Conservation (phyloP, 53 echinoderm and acorn worm species). For the Pentamera pediparva region DNA sequence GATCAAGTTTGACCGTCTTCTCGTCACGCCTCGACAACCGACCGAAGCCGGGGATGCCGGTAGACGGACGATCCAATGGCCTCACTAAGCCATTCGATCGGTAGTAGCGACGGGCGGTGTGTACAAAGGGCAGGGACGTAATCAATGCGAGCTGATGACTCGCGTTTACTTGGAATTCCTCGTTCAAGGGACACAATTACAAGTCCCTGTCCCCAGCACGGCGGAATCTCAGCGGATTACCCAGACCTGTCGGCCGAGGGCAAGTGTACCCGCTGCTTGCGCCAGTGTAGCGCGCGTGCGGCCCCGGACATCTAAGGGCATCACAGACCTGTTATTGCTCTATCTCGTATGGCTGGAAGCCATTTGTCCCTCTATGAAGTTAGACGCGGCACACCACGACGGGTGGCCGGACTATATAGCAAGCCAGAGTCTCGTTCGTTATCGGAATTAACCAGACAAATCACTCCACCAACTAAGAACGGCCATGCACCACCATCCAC, state of each 20-base stretch:
- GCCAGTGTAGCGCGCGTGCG: too few relatives aligned
- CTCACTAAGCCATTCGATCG: slow-evolving; percentile 69
- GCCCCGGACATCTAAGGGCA: slow-evolving; percentile 71
- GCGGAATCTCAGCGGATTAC: slow-evolving; percentile 29
- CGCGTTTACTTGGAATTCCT: slow-evolving; percentile 46
- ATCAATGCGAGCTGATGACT: slow-evolving; percentile 64
- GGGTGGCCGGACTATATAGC: slow-evolving; percentile 82
- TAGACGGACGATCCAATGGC: slow-evolving; percentile 57
- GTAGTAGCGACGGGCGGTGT: slow-evolving; percentile 70
- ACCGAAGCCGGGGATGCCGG: slow-evolving; percentile 16
- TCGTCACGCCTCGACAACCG: slow-evolving; percentile 29
- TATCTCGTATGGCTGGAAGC: slow-evolving; percentile 84
- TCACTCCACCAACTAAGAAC: slow-evolving; percentile 83
- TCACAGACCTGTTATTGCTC: slow-evolving; percentile 92
- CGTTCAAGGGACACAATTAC: slow-evolving; percentile 41
- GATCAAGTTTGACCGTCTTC: slow-evolving; percentile 70
- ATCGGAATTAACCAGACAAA: slow-evolving; percentile 87
- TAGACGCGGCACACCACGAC: slow-evolving; percentile 42
- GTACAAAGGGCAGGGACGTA: slow-evolving; percentile 64
- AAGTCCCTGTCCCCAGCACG: slow-evolving; percentile 41
- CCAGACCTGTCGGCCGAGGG: too few relatives aligned
- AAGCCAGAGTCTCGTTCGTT: slow-evolving; percentile 85
- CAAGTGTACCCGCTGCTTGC: too few relatives aligned
- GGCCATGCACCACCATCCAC: slow-evolving; percentile 83
- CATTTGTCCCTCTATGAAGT: slow-evolving; percentile 81